Evolutionary conservation across 1,140 invertebrate genomes (phyloP).

Genomic region (Gonatopus flavifemur): DNA sequence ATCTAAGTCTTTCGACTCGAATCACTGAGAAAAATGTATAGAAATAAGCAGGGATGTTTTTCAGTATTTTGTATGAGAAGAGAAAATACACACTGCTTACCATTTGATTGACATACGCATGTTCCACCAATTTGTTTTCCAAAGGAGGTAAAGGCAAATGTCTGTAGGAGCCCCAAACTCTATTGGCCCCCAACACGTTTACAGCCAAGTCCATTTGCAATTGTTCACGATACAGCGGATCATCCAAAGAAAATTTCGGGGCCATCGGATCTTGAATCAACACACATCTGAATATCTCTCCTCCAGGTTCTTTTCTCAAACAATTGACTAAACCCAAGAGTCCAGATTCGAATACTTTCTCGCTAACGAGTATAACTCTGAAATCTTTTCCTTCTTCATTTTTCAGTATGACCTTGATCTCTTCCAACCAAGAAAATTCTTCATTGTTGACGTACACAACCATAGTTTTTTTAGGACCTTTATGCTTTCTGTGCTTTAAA

Average conservation of each 20-base stretch:
- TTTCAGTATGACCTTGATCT: conserved; percentile 60
- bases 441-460: conserved; percentile 44
- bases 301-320: conserved; percentile 68
- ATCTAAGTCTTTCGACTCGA: too few species aligned
- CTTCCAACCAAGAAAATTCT: conserved; percentile 58
- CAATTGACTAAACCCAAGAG: conserved; percentile 82
- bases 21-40: too few species aligned
- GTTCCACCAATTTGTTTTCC: conserved; percentile 54
- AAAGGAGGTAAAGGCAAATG: conserved; percentile 62
- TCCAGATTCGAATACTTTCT: conserved; percentile 71
- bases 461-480: conserved; percentile 27
- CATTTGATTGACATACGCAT: conserved; percentile 77
- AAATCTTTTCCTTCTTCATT: conserved; percentile 46
- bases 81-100: background rate
- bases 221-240: conserved; percentile 66
- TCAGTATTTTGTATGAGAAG: too few species aligned
- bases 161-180: conserved; percentile 77
- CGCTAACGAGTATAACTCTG: conserved; percentile 61
- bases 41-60: too few species aligned
- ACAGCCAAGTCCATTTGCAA: conserved; percentile 72
- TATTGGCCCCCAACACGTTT: conserved; percentile 68
- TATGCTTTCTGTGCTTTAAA: conserved; percentile 35
- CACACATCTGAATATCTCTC: conserved; percentile 63
- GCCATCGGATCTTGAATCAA: conserved; percentile 67
- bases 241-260: conserved; percentile 64